A percentile compares a stretch with the other conserved stretches of the same genome.
These are phyloP conservation scores for Nemotelus pantherinus DNA, from an alignment of 2,888 invertebrate species.

Conservation along the genomic window DNA sequence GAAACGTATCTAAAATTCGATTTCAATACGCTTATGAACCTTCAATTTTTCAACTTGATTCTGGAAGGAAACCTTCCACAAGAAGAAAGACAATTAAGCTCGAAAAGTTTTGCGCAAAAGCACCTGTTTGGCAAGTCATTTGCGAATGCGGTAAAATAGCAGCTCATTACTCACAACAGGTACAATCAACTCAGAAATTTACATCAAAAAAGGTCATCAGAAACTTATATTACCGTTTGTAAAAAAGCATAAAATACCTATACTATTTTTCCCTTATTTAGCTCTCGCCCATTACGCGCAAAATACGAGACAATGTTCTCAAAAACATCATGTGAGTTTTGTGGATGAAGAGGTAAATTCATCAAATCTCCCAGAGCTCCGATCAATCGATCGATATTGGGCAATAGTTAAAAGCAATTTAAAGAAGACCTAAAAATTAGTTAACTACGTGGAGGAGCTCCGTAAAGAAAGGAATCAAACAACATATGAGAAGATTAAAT, in stretches of 20 bases:
- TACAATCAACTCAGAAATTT: too few species aligned
- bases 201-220: too few species aligned
- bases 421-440: too few species aligned
- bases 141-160: background rate
- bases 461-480: too few species aligned
- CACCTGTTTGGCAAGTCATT: background rate
- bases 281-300: background rate
- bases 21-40: too few species aligned
- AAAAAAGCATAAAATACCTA: conserved; percentile 1
- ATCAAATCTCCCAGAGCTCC: too few species aligned
- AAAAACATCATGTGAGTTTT: background rate
- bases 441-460: too few species aligned
- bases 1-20: background rate
- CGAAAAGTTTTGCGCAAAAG: background rate
- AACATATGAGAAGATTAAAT: too few species aligned
- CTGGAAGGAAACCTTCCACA: background rate
- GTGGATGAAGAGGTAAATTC: background rate
- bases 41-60: background rate
- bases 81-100: background rate
- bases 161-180: too few species aligned
- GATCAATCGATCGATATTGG: too few species aligned
- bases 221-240: background rate
- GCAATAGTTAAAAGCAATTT: too few species aligned
- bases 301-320: background rate
- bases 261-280: background rate